Base-by-base conservation (phyloP, 2,797 vertebrate genomes). In the Holocentrus rufus region DNA sequence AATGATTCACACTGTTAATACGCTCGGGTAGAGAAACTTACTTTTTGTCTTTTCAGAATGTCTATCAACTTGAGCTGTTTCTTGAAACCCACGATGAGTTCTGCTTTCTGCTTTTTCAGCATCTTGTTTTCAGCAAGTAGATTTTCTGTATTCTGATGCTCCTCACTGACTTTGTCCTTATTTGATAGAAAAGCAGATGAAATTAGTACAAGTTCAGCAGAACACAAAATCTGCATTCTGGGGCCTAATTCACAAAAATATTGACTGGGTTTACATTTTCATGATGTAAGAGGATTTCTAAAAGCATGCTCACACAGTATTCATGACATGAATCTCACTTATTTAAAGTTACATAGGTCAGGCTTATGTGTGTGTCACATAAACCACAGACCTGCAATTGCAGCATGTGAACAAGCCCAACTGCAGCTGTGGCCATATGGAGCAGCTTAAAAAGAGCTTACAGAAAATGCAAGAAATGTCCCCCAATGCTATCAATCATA, bases 1-100 rank as follows among this genome's bases (percentile, higher is more conserved):
- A 30, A 9, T 23, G 2, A 65, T 15, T 27, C 4, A 10, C 47
- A 36, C 7, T 39, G 5, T 31, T 20, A 39, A 49, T 3, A 10
- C 5, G 6, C 11, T 25, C 4, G 10, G 1, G 2, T 18, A 27
- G 58, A 56, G 25, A 13, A 18, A 55, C 90, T 90, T 84, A 97
- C 97, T 95, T 97, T 98, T 87, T 99, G 96, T 91, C 94, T 96
- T 93, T 98, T 98, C 82, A 99, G 95, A 86, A 99, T 88, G 89
- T 98, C 97, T 39, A 98, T 99, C 76, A 99, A 88, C 85, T 96
- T 96, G 49, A 99, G 91, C 64, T 99, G 98, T 84, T 98, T 99
- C 90, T 97, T 98, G 85, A 99, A 98, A 7, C 93, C 97, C 10
- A 88, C 57, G 58, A 98, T 93, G 53, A 99, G 93, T 69, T 99